Evolutionary conservation across 2,888 invertebrate species (phyloP).

Genomic region (Tetanocera ferruginea): DNA sequence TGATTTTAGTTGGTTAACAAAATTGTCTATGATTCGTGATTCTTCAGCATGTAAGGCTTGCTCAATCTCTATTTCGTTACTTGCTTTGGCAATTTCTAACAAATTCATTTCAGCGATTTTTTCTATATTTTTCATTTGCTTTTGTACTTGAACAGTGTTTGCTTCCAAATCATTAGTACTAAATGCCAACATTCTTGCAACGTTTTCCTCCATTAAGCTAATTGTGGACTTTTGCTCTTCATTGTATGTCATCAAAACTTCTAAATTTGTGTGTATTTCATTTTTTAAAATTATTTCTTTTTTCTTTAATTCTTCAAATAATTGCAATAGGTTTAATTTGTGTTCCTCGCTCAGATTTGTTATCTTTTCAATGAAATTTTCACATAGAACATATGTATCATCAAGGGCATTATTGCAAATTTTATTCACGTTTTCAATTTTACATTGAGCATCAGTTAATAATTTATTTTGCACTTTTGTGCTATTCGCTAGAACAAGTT

Average conservation of each 20-base stretch:
- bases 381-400: slow-evolving; percentile 51
- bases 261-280: slow-evolving; percentile 56
- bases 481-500: slow-evolving; percentile 51
- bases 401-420: slow-evolving; percentile 53
- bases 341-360: slow-evolving; percentile 52
- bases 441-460: slow-evolving; percentile 53
- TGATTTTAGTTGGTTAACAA: slow-evolving; percentile 68
- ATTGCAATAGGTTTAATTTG: slow-evolving; percentile 46
- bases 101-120: slow-evolving; percentile 47
- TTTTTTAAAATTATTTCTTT: slow-evolving; percentile 52
- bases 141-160: slow-evolving; percentile 52
- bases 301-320: slow-evolving; percentile 56
- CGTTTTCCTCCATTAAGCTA: slow-evolving; percentile 53
- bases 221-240: slow-evolving; percentile 56
- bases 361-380: slow-evolving; percentile 52
- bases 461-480: slow-evolving; percentile 58
- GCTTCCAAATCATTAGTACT: slow-evolving; percentile 48
- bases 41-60: slow-evolving; percentile 55
- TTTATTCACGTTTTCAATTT: slow-evolving; percentile 55
- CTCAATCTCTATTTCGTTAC: slow-evolving; percentile 52
- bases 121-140: slow-evolving; percentile 46
- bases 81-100: slow-evolving; percentile 50
- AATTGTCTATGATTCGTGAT: slow-evolving; percentile 48
- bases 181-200: slow-evolving; percentile 50
- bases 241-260: slow-evolving; percentile 53